phyloP scores from a whole-genome alignment of 1,140 invertebrate species.

The Ylistrum balloti region DNA sequence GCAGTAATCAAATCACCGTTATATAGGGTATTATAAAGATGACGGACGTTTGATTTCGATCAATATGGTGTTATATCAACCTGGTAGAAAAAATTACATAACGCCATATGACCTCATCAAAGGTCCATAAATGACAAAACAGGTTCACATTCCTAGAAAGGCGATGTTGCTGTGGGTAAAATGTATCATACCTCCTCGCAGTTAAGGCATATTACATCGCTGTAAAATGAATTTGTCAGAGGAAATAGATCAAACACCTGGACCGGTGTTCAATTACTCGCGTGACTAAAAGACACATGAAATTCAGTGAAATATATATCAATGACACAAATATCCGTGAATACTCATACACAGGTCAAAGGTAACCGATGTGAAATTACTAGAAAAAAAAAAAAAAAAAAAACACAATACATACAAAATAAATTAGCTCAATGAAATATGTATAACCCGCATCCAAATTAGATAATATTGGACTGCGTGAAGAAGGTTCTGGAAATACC shows the following conservation, averaged over 20 bases:
- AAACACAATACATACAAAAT: neutral
- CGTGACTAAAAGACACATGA: neutral
- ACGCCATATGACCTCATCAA: too few species aligned
- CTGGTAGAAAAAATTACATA: too few species aligned
- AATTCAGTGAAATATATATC: neutral
- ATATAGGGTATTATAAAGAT: too few species aligned
- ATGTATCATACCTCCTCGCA: too few species aligned
- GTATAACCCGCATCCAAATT: neutral
- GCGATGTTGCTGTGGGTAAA: too few species aligned
- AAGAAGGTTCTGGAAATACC: neutral
- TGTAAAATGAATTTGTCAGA: neutral
- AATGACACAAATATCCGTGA: neutral
- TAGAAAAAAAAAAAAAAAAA: too few species aligned
- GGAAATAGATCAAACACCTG: neutral
- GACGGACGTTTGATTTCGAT: too few species aligned
- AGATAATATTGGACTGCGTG: neutral
- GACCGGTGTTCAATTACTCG: conserved; percentile 16
- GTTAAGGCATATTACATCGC: too few species aligned
- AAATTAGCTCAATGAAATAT: neutral
- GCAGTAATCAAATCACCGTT: too few species aligned
- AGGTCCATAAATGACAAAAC: too few species aligned
- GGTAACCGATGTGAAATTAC: neutral
- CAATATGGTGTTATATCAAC: too few species aligned
- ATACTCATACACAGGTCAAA: neutral
- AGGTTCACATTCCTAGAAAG: too few species aligned